phyloP scores from a whole-genome alignment of 2,797 vertebrate species.

The Florisuga fusca region DNA sequence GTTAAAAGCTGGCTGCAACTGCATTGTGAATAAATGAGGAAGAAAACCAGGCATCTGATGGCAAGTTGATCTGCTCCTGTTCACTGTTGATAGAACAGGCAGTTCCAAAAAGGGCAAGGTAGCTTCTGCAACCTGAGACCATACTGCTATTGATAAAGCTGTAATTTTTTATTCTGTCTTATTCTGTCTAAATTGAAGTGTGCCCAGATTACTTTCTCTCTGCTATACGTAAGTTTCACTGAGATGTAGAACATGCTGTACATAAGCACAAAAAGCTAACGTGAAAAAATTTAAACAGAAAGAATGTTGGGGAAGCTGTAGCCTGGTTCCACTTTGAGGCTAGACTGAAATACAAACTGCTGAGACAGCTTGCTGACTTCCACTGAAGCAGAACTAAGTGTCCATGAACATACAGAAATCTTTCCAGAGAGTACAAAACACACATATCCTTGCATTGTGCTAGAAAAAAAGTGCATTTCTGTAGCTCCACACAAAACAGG shows the following conservation, averaged over 20 bases:
- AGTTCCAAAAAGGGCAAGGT: neutral
- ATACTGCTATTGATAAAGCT: neutral
- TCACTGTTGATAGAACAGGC: neutral
- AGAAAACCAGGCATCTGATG: neutral
- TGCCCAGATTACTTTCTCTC: neutral
- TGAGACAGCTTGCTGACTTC: conserved; percentile 29
- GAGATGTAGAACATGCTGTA: conserved; percentile 8
- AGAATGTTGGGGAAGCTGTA: conserved; percentile 18
- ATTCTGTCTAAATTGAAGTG: neutral
- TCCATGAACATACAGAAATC: neutral
- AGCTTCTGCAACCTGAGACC: neutral
- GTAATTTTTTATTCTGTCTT: neutral
- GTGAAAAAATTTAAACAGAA: conserved; percentile 37
- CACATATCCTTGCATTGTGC: neutral
- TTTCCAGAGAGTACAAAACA: conserved; percentile 6
- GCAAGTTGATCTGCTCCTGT: neutral
- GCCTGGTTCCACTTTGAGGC: conserved; percentile 48
- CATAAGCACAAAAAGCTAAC: conserved; percentile 37
- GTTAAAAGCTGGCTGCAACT: neutral
- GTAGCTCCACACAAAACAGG: neutral
- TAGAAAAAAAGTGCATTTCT: neutral
- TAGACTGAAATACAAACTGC: conserved; percentile 55
- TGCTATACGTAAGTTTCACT: neutral
- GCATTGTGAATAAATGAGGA: neutral
- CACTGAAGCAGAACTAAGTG: neutral